phyloP scores from a whole-genome alignment of 1,140 invertebrate genomes.

The Lucilia sericata region DNA sequence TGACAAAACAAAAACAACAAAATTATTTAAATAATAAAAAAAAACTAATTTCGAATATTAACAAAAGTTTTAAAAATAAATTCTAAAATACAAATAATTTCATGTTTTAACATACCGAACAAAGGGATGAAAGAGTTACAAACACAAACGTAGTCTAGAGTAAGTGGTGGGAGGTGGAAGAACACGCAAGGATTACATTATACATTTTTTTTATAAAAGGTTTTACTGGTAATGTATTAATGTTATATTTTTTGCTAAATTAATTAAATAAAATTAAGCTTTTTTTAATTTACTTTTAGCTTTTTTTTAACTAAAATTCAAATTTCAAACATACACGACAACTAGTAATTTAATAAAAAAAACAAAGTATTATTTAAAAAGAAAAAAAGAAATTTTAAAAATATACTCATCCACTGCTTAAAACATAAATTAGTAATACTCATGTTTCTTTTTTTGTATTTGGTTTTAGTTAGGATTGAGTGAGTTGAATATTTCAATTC shows the following conservation, averaged over 20 bases:
- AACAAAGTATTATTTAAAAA: background rate
- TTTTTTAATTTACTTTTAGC: background rate
- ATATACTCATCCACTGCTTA: conserved; percentile 13
- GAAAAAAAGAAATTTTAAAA: background rate
- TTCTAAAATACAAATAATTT: background rate
- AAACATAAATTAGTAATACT: background rate
- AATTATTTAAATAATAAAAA: background rate
- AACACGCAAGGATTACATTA: background rate
- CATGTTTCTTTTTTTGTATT: background rate
- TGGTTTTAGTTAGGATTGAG: conserved; percentile 19
- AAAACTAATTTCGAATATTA: background rate
- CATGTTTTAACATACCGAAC: background rate
- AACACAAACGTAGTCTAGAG: background rate
- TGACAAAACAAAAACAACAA: background rate
- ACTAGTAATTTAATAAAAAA: background rate
- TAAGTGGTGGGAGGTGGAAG: background rate
- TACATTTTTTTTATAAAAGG: background rate
- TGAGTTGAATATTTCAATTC: background rate
- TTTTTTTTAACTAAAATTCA: background rate
- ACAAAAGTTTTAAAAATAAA: background rate
- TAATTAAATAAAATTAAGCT: background rate
- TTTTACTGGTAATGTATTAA: background rate
- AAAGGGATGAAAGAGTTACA: background rate
- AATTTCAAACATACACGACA: conserved; percentile 2
- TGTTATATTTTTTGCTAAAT: conserved; percentile 11